Conservation (phyloP, 2,113 vertebrate species). For the Bambusicola thoracicus region DNA sequence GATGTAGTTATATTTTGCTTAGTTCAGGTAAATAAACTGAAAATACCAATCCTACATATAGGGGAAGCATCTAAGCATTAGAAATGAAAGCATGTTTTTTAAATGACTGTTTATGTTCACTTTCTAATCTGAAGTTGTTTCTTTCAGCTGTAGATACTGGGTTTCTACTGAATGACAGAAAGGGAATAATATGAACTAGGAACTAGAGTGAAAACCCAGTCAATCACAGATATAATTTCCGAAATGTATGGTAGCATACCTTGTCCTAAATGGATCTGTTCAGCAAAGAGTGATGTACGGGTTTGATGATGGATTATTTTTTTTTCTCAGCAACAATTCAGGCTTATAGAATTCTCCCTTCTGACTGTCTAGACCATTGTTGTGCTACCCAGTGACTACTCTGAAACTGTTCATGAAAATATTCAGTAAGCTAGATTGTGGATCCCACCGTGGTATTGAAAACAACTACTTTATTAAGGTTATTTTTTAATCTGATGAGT, state of each 20-base stretch:
- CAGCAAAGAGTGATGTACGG: neutral
- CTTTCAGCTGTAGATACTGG: neutral
- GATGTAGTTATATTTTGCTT: slow-evolving; percentile 39
- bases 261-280: neutral
- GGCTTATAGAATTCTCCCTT: neutral
- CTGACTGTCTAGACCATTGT: neutral
- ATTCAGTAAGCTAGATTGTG: neutral
- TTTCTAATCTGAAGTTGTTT: neutral
- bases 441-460: neutral
- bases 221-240: neutral
- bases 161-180: neutral
- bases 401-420: neutral
- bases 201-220: neutral
- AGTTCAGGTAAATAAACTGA: slow-evolving; percentile 42
- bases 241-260: neutral
- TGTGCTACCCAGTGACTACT: neutral
- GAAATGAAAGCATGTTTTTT: neutral
- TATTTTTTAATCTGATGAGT: neutral
- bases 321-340: neutral
- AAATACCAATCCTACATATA: slow-evolving; percentile 11
- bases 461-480: neutral
- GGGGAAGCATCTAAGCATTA: neutral
- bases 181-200: neutral
- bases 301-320: neutral
- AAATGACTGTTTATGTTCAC: neutral